These are phyloP conservation scores for Nephotettix cincticeps DNA, from an alignment of 1,140 invertebrate genomes.

Conservation along the genomic window DNA sequence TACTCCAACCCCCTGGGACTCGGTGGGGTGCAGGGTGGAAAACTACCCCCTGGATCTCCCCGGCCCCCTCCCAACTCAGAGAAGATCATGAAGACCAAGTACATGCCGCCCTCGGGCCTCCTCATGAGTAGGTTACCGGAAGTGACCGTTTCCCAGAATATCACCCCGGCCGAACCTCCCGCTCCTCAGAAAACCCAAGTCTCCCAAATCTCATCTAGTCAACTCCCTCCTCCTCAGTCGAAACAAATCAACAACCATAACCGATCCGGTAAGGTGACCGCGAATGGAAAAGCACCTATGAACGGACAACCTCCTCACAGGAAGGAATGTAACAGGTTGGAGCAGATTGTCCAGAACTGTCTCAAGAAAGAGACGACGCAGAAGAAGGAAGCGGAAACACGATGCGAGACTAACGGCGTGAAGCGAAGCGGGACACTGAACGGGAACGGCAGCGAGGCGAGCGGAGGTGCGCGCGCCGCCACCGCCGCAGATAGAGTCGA, in stretches of 20 bases:
- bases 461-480: conserved; percentile 1
- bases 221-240: not conserved
- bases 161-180: not conserved
- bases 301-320: conserved; percentile 14
- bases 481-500: not conserved
- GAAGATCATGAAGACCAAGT: conserved; percentile 3
- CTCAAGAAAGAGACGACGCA: not conserved
- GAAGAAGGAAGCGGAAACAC: conserved; percentile 11
- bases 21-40: not conserved
- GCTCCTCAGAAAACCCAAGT: too few relatives aligned
- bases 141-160: not conserved
- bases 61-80: conserved; percentile 9
- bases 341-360: conserved; percentile 21
- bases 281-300: not conserved
- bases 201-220: not conserved
- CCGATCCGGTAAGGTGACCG: not conserved
- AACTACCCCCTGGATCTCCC: not conserved
- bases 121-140: not conserved
- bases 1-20: conserved; percentile 16
- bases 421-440: conserved; percentile 11
- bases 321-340: conserved; percentile 17
- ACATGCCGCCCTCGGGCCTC: not conserved
- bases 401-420: not conserved
- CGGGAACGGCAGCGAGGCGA: not conserved
- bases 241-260: too few relatives aligned